Conservation (phyloP, 1,140 invertebrate genomes). For the Listronotus bonariensis region DNA sequence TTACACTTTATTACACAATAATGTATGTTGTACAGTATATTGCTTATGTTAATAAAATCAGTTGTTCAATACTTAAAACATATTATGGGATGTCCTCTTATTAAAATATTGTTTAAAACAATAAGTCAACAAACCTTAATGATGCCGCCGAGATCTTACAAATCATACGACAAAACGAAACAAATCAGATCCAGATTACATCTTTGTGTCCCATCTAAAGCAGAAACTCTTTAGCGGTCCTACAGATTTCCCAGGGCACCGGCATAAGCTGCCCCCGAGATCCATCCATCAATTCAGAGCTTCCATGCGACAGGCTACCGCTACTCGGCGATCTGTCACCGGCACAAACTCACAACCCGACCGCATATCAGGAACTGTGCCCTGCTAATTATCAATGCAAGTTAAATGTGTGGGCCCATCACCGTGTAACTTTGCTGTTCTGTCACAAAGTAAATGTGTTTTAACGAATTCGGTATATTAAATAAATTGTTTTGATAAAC, state of each 20-base stretch:
- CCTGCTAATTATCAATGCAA: constrained; percentile 32
- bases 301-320: constrained; percentile 15
- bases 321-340: constrained; percentile 39
- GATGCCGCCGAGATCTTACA: too few species aligned
- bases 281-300: constrained; percentile 39
- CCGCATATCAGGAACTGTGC: constrained; percentile 29
- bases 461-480: too few species aligned
- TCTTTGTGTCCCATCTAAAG: neutral
- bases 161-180: neutral
- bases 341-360: constrained; percentile 24
- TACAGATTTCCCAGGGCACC: constrained; percentile 11
- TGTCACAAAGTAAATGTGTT: neutral
- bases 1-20: too few species aligned
- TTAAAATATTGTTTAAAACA: too few species aligned
- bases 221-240: constrained; percentile 1
- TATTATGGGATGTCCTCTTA: too few species aligned
- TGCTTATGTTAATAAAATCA: too few species aligned
- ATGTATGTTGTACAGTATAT: too few species aligned
- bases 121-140: too few species aligned
- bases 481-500: too few species aligned
- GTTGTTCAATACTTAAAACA: too few species aligned
- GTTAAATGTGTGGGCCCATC: constrained; percentile 6
- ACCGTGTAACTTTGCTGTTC: neutral
- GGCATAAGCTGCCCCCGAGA: constrained; percentile 29
- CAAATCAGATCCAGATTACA: constrained; percentile 7